Percentiles rank a stretch among this genome's conserved stretches.
Conservation (phyloP, 2,113 vertebrate genomes). For the Gorsachius goisagi region DNA sequence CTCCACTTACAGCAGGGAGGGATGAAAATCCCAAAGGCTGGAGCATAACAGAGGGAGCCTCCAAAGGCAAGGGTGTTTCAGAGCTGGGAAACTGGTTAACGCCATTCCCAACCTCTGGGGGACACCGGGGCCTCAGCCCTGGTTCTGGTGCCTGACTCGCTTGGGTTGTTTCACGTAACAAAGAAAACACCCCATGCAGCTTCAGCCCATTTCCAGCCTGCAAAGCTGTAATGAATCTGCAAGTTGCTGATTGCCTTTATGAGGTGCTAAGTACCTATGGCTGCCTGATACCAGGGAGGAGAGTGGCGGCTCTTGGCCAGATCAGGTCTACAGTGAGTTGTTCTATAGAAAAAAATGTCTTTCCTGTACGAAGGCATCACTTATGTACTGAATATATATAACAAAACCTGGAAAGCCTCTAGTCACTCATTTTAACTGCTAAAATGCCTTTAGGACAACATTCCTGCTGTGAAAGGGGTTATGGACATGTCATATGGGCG, state of each 20-base stretch:
- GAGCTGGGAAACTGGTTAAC: not conserved
- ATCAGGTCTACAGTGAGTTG: slow-evolving; percentile 40
- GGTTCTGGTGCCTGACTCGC: not conserved
- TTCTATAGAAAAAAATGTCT: slow-evolving; percentile 26
- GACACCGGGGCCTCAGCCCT: fast-evolving
- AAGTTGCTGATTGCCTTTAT: slow-evolving; percentile 23
- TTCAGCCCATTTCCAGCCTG: not conserved
- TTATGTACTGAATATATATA: slow-evolving; percentile 63
- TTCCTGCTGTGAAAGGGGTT: slow-evolving; percentile 65
- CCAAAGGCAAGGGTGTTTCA: not conserved
- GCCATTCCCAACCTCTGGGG: fast-evolving
- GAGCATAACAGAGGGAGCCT: not conserved
- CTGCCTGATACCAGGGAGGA: not conserved
- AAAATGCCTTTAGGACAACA: slow-evolving; percentile 61
- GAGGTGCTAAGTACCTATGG: not conserved
- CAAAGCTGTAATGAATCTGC: not conserved
- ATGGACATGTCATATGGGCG: slow-evolving; percentile 59
- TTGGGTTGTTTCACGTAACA: not conserved
- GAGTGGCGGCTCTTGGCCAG: not conserved
- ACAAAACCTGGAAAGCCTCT: slow-evolving; percentile 70
- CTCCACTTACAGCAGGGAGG: not conserved
- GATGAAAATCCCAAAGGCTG: not conserved
- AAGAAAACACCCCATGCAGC: not conserved
- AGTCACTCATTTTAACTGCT: slow-evolving; percentile 60
- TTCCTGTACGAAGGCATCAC: slow-evolving; percentile 42